Conservation (phyloP, 2,113 vertebrate species). For the Gallinago jamesoni region DNA sequence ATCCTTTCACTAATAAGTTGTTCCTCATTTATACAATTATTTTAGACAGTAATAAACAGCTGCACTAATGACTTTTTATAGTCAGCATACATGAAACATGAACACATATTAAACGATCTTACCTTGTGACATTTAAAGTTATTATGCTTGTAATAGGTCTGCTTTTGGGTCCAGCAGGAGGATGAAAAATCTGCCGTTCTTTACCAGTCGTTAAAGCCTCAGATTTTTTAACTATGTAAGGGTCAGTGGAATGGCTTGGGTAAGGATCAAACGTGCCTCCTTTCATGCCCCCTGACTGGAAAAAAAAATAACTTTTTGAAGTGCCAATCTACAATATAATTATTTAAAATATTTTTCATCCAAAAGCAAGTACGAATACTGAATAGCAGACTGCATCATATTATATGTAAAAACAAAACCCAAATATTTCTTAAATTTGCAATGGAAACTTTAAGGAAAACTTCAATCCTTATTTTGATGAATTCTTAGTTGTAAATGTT, state of each 20-base stretch:
- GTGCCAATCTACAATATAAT: not conserved
- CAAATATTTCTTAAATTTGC: not conserved
- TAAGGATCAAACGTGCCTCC: conserved; percentile 84
- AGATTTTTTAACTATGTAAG: conserved; percentile 38
- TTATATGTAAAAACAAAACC: not conserved
- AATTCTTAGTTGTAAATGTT: not conserved
- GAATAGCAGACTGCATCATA: not conserved
- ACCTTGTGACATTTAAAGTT: conserved; percentile 80
- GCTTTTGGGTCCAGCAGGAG: conserved; percentile 78
- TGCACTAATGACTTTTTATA: not conserved
- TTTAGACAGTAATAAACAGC: not conserved
- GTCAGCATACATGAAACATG: not conserved
- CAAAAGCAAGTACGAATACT: not conserved
- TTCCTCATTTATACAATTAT: not conserved
- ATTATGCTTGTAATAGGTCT: conserved; percentile 81
- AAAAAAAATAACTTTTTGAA: not conserved
- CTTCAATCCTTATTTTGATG: not conserved
- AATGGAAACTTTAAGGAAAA: not conserved
- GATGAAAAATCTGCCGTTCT: conserved; percentile 72
- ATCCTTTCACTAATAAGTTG: not conserved
- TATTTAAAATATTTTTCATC: not conserved
- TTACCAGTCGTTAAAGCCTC: conserved; percentile 22
- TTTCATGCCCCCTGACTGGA: conserved; percentile 84
- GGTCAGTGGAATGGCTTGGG: conserved; percentile 78
- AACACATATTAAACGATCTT: not conserved